A percentile compares a stretch with the other conserved stretches of the same genome.
These are phyloP conservation scores for Crotalus tigris DNA, from an alignment of 2,113 vertebrate species.

Conservation along the genomic window DNA sequence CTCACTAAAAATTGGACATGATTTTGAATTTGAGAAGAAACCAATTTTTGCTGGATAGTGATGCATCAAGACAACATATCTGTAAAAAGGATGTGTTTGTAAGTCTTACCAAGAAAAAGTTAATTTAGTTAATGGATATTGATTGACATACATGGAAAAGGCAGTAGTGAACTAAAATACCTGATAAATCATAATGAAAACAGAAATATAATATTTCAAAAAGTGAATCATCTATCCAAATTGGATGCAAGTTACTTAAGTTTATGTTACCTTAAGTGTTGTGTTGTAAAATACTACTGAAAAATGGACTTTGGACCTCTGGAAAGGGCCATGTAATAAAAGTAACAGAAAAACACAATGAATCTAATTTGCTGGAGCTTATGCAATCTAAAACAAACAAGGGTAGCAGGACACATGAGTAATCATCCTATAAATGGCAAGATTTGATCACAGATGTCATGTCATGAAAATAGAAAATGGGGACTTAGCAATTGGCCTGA, in stretches of 20 bases:
- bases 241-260: not conserved
- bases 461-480: not conserved
- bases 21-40: not conserved
- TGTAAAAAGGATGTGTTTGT: not conserved
- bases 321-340: not conserved
- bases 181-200: not conserved
- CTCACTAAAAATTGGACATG: not conserved
- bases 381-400: not conserved
- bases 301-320: not conserved
- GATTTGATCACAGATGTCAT: not conserved
- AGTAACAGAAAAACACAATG: not conserved
- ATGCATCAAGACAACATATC: not conserved
- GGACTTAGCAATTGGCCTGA: not conserved
- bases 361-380: not conserved
- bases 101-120: not conserved
- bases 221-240: not conserved
- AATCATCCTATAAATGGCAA: not conserved
- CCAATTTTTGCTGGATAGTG: not conserved
- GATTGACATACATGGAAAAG: not conserved
- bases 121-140: not conserved
- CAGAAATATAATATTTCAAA: not conserved
- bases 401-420: not conserved
- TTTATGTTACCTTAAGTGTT: not conserved
- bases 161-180: not conserved
- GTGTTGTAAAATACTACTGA: not conserved